Evolutionary conservation across 2,888 invertebrate genomes (phyloP), one percentile per base, ranked within the genome.

Genomic region (Agrotis exclamationis): DNA sequence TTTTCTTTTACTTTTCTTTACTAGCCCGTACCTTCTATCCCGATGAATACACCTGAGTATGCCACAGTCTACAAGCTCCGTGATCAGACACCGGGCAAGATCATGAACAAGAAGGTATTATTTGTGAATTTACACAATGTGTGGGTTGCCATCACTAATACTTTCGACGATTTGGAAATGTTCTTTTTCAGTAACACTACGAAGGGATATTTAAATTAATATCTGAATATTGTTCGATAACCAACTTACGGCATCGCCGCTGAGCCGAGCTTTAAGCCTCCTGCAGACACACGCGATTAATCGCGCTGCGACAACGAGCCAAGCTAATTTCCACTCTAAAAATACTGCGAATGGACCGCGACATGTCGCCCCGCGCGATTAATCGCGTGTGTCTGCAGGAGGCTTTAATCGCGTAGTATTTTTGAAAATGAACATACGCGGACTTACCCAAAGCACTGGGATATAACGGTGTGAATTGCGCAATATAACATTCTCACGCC

Each of bases 51-150:
- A 14, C 93, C 94, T 6, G 92, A 93, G 78, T 94, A 94, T 82
- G 93, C 94, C 2, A 92, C 90, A 0, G 89, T 93, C 73, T 84
- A 84, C 71, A 95, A 94, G 85, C 85, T 80, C 53, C 90, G 89
- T 56, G 88, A 90, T 63, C 79, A 80, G 82, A 90, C 81, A 78
- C 83, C 82, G 58, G 84, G 80, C 69, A 81, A 79, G 70, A 74
- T 79, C 51, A 84, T 87, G 79, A 88, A 59, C 58, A 59, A 88
- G 84, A 94, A 94, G 94, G 94, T 94, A 92, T 68, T 56, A 65
- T 63, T 65, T 68, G 45, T 54, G n/a, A 62, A 62, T 53, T 65
- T 60, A 24, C 68, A 58, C 56, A 68, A 66, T 76, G 60, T 58
- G 48, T 56, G 63, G 76, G 59, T 63, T 64, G 53, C 63, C 56